Conservation (phyloP, 2,888 invertebrate species). For the Synanthedon vespiformis region DNA sequence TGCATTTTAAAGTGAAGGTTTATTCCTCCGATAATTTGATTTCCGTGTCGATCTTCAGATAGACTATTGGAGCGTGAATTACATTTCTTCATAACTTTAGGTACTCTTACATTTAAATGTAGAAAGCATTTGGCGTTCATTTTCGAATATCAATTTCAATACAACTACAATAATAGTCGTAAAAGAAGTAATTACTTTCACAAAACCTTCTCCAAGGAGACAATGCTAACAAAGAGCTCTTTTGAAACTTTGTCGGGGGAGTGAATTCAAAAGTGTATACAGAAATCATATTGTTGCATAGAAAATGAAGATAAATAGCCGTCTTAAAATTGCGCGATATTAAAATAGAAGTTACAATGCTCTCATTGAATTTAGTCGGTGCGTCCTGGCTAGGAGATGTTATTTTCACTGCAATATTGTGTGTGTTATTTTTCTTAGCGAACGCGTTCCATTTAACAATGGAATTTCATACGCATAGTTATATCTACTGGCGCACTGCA, state of each 20-base stretch:
- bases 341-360: background rate
- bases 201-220: slow-evolving; percentile 27
- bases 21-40: no score
- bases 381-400: background rate
- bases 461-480: background rate
- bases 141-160: no score
- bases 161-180: no score
- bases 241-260: slow-evolving; percentile 22
- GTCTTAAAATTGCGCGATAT: background rate
- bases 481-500: no score
- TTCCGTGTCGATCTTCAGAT: no score
- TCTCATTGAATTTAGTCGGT: background rate
- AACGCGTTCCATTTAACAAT: background rate
- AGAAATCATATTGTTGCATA: slow-evolving; percentile 21
- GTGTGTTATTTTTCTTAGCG: background rate
- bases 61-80: no score
- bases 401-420: background rate
- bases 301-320: slow-evolving; percentile 13
- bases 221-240: no score
- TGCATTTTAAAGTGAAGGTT: no score
- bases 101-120: no score
- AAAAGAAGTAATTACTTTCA: slow-evolving; percentile 27
- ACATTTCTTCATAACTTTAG: no score
- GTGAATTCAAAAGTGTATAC: slow-evolving; percentile 14
- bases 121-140: no score